Conservation (phyloP, 2,113 vertebrate species). For the Harpagus bidentatus region DNA sequence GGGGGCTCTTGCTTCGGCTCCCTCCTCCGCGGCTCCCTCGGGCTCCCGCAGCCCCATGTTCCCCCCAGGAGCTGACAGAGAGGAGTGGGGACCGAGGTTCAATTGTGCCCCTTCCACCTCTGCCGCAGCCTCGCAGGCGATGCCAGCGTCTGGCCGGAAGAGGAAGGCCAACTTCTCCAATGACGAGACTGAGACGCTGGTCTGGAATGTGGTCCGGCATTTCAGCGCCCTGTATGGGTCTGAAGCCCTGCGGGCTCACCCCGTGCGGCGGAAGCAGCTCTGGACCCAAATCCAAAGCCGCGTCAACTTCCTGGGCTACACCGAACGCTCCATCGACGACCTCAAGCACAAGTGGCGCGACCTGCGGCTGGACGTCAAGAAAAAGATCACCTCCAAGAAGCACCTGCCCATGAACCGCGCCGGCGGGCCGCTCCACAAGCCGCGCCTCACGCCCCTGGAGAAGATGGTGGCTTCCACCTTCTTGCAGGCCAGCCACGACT, state of each 20-base stretch:
- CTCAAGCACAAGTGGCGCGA: conserved; percentile 75
- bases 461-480: conserved; percentile 73
- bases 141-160: conserved; percentile 23
- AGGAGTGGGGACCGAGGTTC: conserved; percentile 64
- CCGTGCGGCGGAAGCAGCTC: conserved; percentile 54
- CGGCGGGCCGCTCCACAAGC: conserved; percentile 22
- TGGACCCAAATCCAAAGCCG: conserved; percentile 62
- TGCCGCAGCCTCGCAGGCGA: conserved; percentile 47
- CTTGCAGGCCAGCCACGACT: conserved; percentile 67
- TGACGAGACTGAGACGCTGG: conserved; percentile 71
- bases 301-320: conserved; percentile 72
- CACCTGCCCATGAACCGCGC: conserved; percentile 22
- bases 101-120: conserved; percentile 68
- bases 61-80: conserved; percentile 55
- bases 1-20: conserved; percentile 49
- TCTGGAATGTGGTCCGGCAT: conserved; percentile 70
- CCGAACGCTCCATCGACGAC: conserved; percentile 72
- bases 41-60: conserved; percentile 59
- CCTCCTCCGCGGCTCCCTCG: conserved; percentile 45
- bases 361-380: conserved; percentile 64
- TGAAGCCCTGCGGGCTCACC: conserved; percentile 69
- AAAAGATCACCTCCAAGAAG: conserved; percentile 67
- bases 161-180: conserved; percentile 72
- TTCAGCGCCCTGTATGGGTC: conserved; percentile 71
- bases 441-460: conserved; percentile 63